phyloP scores from a whole-genome alignment of 2,113 vertebrate species.

The Halichoerus grypus region DNA sequence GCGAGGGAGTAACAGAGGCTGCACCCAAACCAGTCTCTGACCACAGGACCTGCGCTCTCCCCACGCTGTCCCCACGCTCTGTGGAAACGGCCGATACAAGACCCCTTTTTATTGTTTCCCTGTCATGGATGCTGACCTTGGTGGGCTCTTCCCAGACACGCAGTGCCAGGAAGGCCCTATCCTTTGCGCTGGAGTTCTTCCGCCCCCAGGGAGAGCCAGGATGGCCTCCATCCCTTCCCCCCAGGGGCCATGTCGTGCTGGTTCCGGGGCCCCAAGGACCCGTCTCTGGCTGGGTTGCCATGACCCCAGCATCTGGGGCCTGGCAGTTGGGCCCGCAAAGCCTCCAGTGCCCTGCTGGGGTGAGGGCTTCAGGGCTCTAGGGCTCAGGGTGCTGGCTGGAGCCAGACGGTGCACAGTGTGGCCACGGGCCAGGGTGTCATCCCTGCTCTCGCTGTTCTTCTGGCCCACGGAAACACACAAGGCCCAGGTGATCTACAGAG shows the following conservation, averaged over 20 bases:
- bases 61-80: accelerated
- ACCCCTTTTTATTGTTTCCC: not conserved
- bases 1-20: not conserved
- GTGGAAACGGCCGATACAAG: accelerated
- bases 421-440: accelerated
- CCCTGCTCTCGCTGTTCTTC: accelerated
- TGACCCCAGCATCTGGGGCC: too few species aligned
- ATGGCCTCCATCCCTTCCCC: accelerated
- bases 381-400: not conserved
- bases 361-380: not conserved
- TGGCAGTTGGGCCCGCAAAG: not conserved
- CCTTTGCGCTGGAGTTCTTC: not conserved
- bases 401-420: accelerated
- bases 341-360: not conserved
- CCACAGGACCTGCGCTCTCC: not conserved
- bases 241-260: accelerated
- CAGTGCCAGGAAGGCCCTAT: not conserved
- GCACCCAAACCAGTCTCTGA: too few species aligned
- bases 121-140: accelerated
- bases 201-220: too few species aligned
- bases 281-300: accelerated
- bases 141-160: accelerated
- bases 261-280: not conserved
- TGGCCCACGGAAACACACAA: accelerated
- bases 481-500: not conserved